Percentiles rank a stretch among this genome's conserved stretches.
Evolutionary conservation across 2,888 invertebrate species (phyloP).

Genomic region (Dasypolia templi): DNA sequence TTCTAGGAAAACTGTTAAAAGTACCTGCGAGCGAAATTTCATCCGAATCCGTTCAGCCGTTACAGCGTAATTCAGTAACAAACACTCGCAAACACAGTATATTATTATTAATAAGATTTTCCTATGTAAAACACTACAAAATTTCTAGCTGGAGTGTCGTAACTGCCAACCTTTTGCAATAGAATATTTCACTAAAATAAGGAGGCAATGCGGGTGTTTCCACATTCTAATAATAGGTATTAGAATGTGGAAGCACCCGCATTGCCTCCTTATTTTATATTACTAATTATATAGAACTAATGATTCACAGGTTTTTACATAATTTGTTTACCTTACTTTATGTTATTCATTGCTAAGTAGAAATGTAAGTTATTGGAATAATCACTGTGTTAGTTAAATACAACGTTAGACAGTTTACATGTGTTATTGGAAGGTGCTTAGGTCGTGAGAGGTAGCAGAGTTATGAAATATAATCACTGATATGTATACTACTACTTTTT

Average conservation of each 20-base stretch:
- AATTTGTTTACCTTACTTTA: slow-evolving; percentile 23
- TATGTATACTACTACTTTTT: slow-evolving; percentile 10
- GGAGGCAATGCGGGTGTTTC: slow-evolving; percentile 52
- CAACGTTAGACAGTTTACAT: slow-evolving; percentile 8
- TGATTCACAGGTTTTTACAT: slow-evolving; percentile 47
- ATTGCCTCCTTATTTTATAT: too few species aligned
- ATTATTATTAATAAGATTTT: not conserved
- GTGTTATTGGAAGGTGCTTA: not conserved
- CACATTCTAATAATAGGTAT: too few species aligned
- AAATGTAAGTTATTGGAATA: slow-evolving; percentile 23
- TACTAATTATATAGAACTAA: slow-evolving; percentile 17
- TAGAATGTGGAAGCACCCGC: too few species aligned
- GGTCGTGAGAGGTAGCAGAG: not conserved
- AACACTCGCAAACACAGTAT: slow-evolving; percentile 1
- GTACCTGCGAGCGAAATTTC: not conserved
- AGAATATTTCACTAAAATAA: not conserved
- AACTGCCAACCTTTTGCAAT: not conserved
- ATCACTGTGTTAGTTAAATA: slow-evolving; percentile 15
- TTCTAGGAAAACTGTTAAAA: not conserved
- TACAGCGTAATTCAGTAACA: not conserved
- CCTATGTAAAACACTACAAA: not conserved
- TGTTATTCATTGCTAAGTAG: slow-evolving; percentile 40
- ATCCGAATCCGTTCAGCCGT: not conserved
- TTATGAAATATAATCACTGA: not conserved
- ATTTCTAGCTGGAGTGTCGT: not conserved